Percentiles rank a stretch among this genome's conserved stretches.
Evolutionary conservation across 2,797 vertebrate species (phyloP).

Genomic region (Tauraco hartlaubi): DNA sequence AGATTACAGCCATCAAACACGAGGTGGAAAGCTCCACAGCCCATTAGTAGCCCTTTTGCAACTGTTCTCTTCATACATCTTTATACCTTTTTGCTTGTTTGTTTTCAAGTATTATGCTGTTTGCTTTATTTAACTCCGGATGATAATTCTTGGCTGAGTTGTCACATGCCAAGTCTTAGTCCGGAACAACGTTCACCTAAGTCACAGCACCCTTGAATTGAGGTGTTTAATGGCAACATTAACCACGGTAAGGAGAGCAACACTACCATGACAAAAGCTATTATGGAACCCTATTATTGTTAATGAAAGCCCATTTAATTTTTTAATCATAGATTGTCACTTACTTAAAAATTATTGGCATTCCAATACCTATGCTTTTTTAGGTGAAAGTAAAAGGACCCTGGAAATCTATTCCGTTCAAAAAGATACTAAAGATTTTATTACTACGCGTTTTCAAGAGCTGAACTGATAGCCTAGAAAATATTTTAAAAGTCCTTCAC

Average conservation of each 20-base stretch:
- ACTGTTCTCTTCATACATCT: neutral
- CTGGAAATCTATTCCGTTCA: neutral
- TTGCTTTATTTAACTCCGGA: neutral
- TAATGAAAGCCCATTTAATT: conserved; percentile 67
- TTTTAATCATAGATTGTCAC: conserved; percentile 57
- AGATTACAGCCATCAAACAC: neutral
- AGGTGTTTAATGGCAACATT: conserved; percentile 31
- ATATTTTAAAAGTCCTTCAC: neutral
- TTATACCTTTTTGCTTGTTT: neutral
- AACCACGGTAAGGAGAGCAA: conserved; percentile 55
- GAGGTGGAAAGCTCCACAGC: neutral
- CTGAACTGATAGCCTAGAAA: neutral
- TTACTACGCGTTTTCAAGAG: neutral
- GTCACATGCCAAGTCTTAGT: neutral
- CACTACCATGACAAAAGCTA: conserved; percentile 43
- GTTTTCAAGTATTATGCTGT: neutral
- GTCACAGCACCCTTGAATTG: neutral
- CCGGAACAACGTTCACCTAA: conserved; percentile 1
- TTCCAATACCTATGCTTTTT: neutral
- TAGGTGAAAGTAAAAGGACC: neutral
- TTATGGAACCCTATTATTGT: conserved; percentile 48
- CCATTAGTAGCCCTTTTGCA: neutral
- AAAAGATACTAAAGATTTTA: neutral
- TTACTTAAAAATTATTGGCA: neutral
- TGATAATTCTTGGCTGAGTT: neutral